Base-by-base conservation (phyloP, 1,140 invertebrate genomes). In the Ostrea denselamellosa region DNA sequence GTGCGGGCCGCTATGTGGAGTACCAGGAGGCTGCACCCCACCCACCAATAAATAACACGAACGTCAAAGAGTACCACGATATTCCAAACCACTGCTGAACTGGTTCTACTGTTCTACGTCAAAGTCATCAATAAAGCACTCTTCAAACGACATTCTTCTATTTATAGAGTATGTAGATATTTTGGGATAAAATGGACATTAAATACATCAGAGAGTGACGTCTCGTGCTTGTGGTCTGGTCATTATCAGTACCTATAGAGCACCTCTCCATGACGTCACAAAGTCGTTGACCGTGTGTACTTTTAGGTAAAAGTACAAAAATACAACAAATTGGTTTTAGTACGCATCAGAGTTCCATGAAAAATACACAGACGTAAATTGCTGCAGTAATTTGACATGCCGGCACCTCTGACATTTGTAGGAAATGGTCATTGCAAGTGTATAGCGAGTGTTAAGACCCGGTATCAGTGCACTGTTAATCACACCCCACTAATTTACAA, bases 221-320 rank as follows among this genome's bases (percentile, higher is more conserved):
- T 25, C 28, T 77, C 28, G 25, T 25, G 68, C 14, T 25, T 14
- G 68, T 14, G 25, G 28, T 62, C 17, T 62, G 56, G 56, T 62
- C 56, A 62, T n/a, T 62, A n/a, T 62, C 56, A 19, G 56, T 62
- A 17, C 56, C 17, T 3, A 62, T 19, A 62, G n/a, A n/a, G 17
- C 56, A 62, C 56, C 25, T 14, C 65, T 25, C 0, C 14, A 25
- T 77, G 28, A 77, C 68, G 68, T 77, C 68, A 77, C 10, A 4
- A 5, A 77, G 68, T 25, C 68, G 28, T 3, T 77, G 68, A 77
- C 68, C 68, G 68, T 25, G 14, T 77, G 68, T 34, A 77, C 68
- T 77, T 77, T 77, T 77, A 77, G 25, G 12, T 28, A 34, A 77
- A 28, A 25, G 68, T 25, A 77, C 68, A 77, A 77, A 77, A 62